Conservation (phyloP, 2,113 vertebrate genomes). For the Onychostoma macrolepis region DNA sequence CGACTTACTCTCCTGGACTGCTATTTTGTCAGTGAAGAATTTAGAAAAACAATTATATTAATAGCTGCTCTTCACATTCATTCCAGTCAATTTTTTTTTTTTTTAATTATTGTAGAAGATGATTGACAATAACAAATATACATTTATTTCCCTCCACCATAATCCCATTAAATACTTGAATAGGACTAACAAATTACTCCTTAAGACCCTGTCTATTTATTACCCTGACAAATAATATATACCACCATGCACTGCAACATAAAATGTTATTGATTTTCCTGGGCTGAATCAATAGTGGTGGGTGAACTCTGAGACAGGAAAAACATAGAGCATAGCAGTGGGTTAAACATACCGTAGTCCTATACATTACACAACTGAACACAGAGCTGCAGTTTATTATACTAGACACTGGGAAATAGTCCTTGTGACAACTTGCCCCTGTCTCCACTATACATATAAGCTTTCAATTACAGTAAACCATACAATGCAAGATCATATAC, state of each 20-base stretch:
- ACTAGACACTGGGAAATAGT: neutral
- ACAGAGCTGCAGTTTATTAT: neutral
- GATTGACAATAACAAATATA: neutral
- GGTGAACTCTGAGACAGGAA: neutral
- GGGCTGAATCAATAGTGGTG: slow-evolving; percentile 11
- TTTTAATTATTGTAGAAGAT: neutral
- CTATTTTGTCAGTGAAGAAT: slow-evolving; percentile 17
- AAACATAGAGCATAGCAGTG: neutral
- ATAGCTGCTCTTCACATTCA: neutral
- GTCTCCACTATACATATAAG: neutral
- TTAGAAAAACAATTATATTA: slow-evolving; percentile 9
- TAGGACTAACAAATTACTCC: slow-evolving; percentile 3
- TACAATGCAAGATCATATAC: neutral
- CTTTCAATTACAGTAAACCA: neutral
- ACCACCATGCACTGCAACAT: neutral
- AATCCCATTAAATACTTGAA: neutral
- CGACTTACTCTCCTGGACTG: slow-evolving; percentile 61
- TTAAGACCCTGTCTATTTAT: slow-evolving; percentile 9
- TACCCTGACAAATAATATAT: slow-evolving; percentile 6
- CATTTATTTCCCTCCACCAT: neutral
- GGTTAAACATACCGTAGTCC: neutral
- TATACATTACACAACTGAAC: neutral
- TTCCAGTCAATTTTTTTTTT: neutral
- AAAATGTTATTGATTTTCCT: slow-evolving; percentile 31
- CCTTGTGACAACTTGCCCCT: neutral